Evolutionary conservation across 1,140 invertebrate species (phyloP).

Genomic region (Drosophila virilis): DNA sequence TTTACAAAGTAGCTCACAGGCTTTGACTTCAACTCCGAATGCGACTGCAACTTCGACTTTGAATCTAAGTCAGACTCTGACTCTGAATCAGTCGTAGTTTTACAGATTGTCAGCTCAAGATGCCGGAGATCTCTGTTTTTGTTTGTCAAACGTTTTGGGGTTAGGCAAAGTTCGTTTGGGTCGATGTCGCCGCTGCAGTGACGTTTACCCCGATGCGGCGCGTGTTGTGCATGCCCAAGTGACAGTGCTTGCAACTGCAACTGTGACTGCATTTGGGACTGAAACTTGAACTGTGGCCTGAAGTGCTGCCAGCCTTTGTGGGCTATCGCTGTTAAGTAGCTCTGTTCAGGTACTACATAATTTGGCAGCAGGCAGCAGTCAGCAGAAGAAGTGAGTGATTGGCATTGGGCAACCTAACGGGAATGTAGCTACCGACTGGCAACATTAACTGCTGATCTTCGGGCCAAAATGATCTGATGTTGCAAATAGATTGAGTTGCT

Average conservation of each 20-base stretch:
- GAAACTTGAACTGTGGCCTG: conserved; percentile 52
- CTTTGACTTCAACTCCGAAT: background rate
- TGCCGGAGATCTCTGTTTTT: conserved; percentile 57
- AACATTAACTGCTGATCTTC: conserved; percentile 21
- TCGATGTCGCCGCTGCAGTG: conserved; percentile 50
- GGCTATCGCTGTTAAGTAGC: conserved; percentile 40
- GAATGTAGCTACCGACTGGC: conserved; percentile 4
- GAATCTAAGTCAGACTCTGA: background rate
- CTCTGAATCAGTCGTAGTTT: conserved; percentile 19
- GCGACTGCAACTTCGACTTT: conserved; percentile 5
- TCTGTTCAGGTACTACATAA: conserved; percentile 59
- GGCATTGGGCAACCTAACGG: conserved; percentile 39
- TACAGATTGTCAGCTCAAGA: conserved; percentile 68
- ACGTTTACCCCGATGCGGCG: conserved; percentile 49
- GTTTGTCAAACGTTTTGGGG: conserved; percentile 74
- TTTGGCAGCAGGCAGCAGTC: conserved; percentile 50
- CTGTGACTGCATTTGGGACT: conserved; percentile 2
- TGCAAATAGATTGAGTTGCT: conserved; percentile 37
- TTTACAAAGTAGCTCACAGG: conserved; percentile 66
- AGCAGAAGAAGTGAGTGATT: conserved; percentile 38
- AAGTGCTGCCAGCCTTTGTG: conserved; percentile 34
- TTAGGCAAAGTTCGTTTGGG: conserved; percentile 74
- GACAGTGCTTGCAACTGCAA: conserved; percentile 14
- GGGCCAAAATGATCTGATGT: conserved; percentile 14
- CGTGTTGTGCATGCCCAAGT: conserved; percentile 71